Evolutionary conservation across 2,888 invertebrate species (phyloP), one percentile per base, ranked within the genome.

Genomic region (Callosobruchus maculatus): DNA sequence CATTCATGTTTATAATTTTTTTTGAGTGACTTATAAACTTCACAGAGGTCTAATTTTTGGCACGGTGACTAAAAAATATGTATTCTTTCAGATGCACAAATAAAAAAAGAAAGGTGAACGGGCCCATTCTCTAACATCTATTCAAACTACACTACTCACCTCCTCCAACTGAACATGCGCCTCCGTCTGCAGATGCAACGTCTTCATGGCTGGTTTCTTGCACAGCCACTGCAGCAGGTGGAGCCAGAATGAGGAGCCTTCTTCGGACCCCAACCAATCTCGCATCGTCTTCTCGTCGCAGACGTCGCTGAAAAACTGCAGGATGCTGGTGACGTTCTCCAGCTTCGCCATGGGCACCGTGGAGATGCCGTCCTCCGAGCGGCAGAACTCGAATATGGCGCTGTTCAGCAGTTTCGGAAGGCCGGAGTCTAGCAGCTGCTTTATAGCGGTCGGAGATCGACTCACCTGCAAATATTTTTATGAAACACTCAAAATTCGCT

Each of bases 191-290:
- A 86, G 78, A 75, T 79, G 84, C 2, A 83, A 83, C 75, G 83
- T 82, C 72, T 81, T 82, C 67, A 79, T 81, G 0, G 78, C 78
- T 0, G 84, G 84, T 72, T 84, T 83, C 73, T 84, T 91, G 84
- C 94, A 94, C 30, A 95, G 89, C 84, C 95, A 89, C 75, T 92
- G 91, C 13, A 97, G 89, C 76, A 97, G 88, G 2, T 95, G 94
- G 70, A 92, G 90, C 97, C 97, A 97, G 88, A 97, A 97, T n/a
- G 91, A 89, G 1, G 93, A 91, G 7, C 96, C 96, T 79, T 94
- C 92, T 71, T 89, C 87, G 0, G 92, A 91, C 20, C 97, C 97
- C 70, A 97, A 90, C 97, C 97, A 97, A 86, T 95, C 95, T 79
- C 95, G 93, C 89, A 97, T 92, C 78, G 92, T 90, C 21, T 93